Evolutionary conservation across 2,797 vertebrate species (phyloP), one percentile per base, ranked within the genome.

Genomic region (Eulemur albifrons): DNA sequence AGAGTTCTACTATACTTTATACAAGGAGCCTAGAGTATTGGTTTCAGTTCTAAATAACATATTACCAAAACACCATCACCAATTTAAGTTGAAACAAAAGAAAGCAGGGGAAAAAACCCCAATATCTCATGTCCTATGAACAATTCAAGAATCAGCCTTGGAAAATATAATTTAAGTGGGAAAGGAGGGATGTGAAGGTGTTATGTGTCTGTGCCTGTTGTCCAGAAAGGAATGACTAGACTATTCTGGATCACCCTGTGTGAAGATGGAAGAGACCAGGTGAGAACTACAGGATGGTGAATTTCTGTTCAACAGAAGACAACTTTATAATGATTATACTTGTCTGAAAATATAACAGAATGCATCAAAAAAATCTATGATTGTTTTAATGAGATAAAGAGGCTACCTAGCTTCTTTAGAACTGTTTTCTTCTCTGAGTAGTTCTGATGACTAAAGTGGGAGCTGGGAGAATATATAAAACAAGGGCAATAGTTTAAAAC

Each of bases 401-500:
- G 83, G 7, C 30, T 84, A 50, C 35, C 57, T 63, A 15, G 32
- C 27, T 83, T 95, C 73, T 93, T 81, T 85, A 90, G 54, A 88
- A 73, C 48, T 72, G 18, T 70, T 84, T 80, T 94, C n/a, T 82
- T 90, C 50, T 95, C 54, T 81, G 50, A 87, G 72, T 88, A 93
- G 63, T 91, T 95, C 38, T 75, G 54, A 93, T 75, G 73, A 96
- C 84, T 83, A 73, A 92, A 85, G 50, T 89, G n/a, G 52, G 35
- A 97, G 43, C 38, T 63, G 3, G 43, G 32, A 93, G 72, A 81
- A 82, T 92, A 95, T 88, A 63, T 96, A 93, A 92, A 97, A 23
- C 85, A 93, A 69, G 54, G 76, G 75, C n/a, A 97, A 94, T 93
- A 87, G 81, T 96, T 97, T 94, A 96, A 96, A 96, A 95, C 9